phyloP scores from a whole-genome alignment of 2,113 vertebrate species.

The Bombycilla garrulus region DNA sequence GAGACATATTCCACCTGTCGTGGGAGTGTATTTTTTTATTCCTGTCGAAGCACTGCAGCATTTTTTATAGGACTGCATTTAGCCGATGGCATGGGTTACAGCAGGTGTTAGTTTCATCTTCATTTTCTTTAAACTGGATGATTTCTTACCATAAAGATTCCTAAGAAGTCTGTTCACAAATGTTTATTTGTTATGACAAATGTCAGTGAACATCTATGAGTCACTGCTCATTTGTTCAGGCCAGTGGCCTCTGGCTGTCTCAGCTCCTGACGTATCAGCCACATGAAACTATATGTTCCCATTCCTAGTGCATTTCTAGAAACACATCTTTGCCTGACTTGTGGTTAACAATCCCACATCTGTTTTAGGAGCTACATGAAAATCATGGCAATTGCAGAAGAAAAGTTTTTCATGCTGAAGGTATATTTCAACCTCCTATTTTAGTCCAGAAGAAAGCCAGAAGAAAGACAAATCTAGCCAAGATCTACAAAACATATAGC shows the following conservation, averaged over 20 bases:
- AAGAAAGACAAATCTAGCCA: background rate
- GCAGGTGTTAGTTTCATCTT: slow-evolving; percentile 1
- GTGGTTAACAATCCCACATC: background rate
- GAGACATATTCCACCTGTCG: background rate
- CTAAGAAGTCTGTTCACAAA: background rate
- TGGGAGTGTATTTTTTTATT: background rate
- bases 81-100: background rate
- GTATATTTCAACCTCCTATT: background rate
- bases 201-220: slow-evolving; percentile 47
- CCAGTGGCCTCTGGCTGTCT: background rate
- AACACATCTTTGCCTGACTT: background rate
- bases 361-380: background rate
- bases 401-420: background rate
- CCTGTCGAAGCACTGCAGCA: background rate
- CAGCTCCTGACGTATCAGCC: slow-evolving; percentile 8
- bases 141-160: slow-evolving; percentile 14
- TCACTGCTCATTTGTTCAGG: slow-evolving; percentile 13
- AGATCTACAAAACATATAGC: background rate
- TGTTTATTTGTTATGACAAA: slow-evolving; percentile 21
- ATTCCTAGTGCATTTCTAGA: background rate
- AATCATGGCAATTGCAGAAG: background rate
- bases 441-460: background rate
- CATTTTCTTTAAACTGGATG: background rate
- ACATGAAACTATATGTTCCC: background rate
- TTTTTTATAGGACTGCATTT: background rate